Base-by-base conservation (phyloP, 2,888 invertebrate species). In the Allolobophora icterica region DNA sequence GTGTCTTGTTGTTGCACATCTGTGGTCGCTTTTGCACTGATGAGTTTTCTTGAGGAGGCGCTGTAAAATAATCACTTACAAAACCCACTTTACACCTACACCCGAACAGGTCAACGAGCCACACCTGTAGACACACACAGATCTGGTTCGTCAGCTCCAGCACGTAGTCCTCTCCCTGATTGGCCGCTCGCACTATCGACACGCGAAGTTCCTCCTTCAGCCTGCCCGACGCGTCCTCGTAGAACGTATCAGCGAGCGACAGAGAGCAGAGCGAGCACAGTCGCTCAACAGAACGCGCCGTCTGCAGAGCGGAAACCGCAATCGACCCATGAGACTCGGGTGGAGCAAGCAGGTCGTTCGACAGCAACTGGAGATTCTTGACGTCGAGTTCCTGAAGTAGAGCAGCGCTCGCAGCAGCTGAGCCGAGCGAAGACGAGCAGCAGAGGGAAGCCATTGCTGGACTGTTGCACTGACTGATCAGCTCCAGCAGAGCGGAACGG, bases 281-380 rank as follows among this genome's bases (percentile, higher is more conserved):
- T 17, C 52, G 52, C 38, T 90, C 45, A 71, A 45, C 71, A 3
- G 52, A 71, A 93, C 93, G 87, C 35, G 35, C 87, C 34, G 93
- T 93, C 42, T 92, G 92, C 45, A 94, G 92, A 24, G 94, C 91
- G 30, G 92, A 91, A 19, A 93, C 93, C 52, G 92, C 92, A 33
- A 95, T 93, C n/a, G 94, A 93, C 3, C 95, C 94, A 90, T 94
- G 84, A 24, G 87, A 94, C 91, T 94, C 94, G 3, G 95, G 94
- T 6, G 94, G 92, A 33, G 94, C 92, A 42, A 95, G 92, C 84
- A 95, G 93, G 90, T 94, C 94, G 91, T 95, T 94, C 13, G 95
- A 95, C 89, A 95, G 92, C 84, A 95, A 94, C 93, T 95, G 95
- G 13, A 95, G 94, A 92, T 95, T 95, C 92, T 95, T 95, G 45